Base-by-base conservation (phyloP, 2,113 vertebrate genomes). In the Salvelinus namaycush region DNA sequence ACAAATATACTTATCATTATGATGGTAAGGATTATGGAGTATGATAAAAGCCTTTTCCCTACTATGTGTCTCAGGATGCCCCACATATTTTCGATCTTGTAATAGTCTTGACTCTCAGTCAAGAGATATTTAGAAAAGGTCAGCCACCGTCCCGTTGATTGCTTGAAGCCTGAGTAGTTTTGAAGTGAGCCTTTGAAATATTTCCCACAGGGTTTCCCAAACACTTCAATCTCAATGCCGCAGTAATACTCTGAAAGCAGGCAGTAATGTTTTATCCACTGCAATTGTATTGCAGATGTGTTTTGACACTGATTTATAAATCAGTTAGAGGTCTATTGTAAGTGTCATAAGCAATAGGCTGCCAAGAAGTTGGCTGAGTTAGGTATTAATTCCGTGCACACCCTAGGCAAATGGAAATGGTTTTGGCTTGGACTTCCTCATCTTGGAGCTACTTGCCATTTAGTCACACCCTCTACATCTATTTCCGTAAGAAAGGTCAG, bases 401-500 rank as follows among this genome's bases (percentile, higher is more conserved):
- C 87, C 88, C 73, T 86, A 11, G 2, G 82, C 60, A 88, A 87
- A 89, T 75, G 39, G 51, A 9, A 68, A 48, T 48, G 68, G 68
- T 62, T 70, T 57, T 62, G 59, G 18, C 8, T 66, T n/a, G 29
- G 12, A 14, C 26, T 39, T 51, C 4, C 7, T 62, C 8, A 44
- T 59, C 31, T 60, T 11, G 68, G 76, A 70, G 65, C 80, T 71
- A 22, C n/a, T 68, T 14, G 9, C 68, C 59, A 65, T 69, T 24
- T 49, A 78, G 2, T 74, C 81, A 88, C 82, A 84, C 81, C 79
- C 76, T 72, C n/a, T 34, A 22, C 49, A 59, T 70, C 12, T 72
- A n/a, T 12, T 29, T 69, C 59, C 72, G 67, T 81, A 64, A 13
- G 16, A 14, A 72, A 75, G 27, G 60, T 66, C 11, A 71, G 11